These are phyloP conservation scores for Polyommatus icarus DNA, from an alignment of 2,888 invertebrate species.

Conservation along the genomic window DNA sequence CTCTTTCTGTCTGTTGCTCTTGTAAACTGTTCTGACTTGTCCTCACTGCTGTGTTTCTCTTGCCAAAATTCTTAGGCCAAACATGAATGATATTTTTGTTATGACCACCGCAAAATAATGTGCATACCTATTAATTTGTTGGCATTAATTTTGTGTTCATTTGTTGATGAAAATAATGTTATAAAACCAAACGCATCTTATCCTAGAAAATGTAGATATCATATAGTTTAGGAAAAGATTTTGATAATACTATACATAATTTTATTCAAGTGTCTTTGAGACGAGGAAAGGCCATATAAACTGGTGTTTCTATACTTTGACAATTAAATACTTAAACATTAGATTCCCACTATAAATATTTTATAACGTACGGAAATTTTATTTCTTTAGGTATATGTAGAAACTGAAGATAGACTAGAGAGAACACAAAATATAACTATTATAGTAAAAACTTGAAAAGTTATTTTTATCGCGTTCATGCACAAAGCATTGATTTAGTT, in stretches of 20 bases:
- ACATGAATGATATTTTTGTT: slow-evolving; percentile 17
- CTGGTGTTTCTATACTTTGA: background rate
- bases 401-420: background rate
- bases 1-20: slow-evolving; percentile 13
- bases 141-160: background rate
- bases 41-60: slow-evolving; percentile 11
- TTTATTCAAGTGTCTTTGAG: too few species aligned
- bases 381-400: background rate
- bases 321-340: background rate
- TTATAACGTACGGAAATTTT: background rate
- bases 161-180: background rate
- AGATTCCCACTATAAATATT: background rate
- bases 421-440: too few species aligned
- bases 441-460: too few species aligned
- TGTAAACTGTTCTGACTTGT: slow-evolving; percentile 15
- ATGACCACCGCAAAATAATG: background rate
- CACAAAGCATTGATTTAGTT: background rate
- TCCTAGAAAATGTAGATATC: background rate
- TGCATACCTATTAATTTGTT: background rate
- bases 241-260: too few species aligned
- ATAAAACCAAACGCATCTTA: background rate
- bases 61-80: slow-evolving; percentile 27
- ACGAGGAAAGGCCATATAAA: too few species aligned
- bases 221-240: background rate
- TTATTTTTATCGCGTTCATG: background rate